Evolutionary conservation across 2,888 invertebrate species (phyloP), one percentile per base, ranked within the genome.

Genomic region (Creontiades dilutus): DNA sequence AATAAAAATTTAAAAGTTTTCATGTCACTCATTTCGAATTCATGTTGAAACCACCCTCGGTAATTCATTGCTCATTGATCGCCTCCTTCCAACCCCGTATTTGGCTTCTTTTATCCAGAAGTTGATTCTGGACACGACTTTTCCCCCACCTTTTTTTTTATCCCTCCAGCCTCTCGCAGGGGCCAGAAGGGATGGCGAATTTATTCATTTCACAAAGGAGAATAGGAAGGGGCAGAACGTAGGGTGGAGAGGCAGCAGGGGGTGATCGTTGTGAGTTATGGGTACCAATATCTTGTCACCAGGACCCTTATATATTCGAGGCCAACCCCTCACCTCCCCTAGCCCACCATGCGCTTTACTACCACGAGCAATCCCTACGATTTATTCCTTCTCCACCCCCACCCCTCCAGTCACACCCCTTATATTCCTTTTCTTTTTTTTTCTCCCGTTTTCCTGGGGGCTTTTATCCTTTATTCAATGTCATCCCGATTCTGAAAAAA

Each of bases 271-370:
- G 89, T 90, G 90, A 90, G 86, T 90, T 90, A 90, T 90, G 90
- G 90, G 16, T 46, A 90, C 90, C 90, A 90, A 90, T 90, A 90
- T 90, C 90, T 90, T 90, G 90, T 90, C 90, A 90, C 90, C 86
- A 78, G 75, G 47, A 57, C 90, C 90, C 90, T 90, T 90, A 90
- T 90, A 90, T 90, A 90, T 90, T 80, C 82, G 47, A 84, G 37
- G 48, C 84, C n/a, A 14, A n/a, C 68, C 68, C 81, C 81, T n/a
- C 82, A 13, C 37, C 19, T 23, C 27, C 23, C 46, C 61, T 37
- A 61, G 7, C 76, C 82, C 16, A 3, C 23, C 46, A 37, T 37
- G 37, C 37, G 23, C 76, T 80, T 88, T 57, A 37, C 80, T 88
- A 55, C 80, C 55, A 78, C 88, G 11, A 61, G 52, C 52, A 55